These are phyloP conservation scores for Gymnocypris eckloni DNA, from an alignment of 2,797 vertebrate genomes.

Conservation along the genomic window DNA sequence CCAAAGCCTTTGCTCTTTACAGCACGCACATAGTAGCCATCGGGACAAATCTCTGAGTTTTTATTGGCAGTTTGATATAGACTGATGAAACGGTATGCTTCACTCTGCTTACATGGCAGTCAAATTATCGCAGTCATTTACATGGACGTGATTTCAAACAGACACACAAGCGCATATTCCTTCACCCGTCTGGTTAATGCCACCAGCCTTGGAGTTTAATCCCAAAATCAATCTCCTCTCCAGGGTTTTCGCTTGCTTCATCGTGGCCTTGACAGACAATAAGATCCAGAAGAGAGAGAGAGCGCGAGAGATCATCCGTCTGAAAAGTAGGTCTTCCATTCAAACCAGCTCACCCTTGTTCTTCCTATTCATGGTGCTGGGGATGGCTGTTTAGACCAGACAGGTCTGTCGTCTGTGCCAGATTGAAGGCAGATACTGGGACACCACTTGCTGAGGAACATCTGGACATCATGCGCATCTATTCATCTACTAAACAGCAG, in stretches of 20 bases:
- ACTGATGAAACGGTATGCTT: neutral
- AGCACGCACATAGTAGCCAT: neutral
- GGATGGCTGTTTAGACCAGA: constrained; percentile 59
- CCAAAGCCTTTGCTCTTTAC: neutral
- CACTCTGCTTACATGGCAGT: neutral
- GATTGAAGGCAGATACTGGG: constrained; percentile 15
- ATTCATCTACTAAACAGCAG: constrained; percentile 62
- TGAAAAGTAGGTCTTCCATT: constrained; percentile 70
- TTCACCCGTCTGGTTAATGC: constrained; percentile 45
- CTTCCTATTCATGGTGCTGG: constrained; percentile 67
- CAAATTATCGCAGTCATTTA: constrained; percentile 36
- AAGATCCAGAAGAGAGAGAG: constrained; percentile 22
- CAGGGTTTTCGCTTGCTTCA: constrained; percentile 53
- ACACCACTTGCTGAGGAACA: constrained; percentile 57
- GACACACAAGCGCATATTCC: constrained; percentile 29
- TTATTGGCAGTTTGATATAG: neutral
- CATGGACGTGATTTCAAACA: constrained; percentile 18
- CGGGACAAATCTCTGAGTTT: neutral
- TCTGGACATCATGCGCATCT: constrained; percentile 69
- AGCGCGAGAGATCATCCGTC: constrained; percentile 43
- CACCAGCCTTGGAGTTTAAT: constrained; percentile 56
- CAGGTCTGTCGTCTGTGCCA: constrained; percentile 50
- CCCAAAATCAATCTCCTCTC: constrained; percentile 58
- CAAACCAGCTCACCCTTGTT: constrained; percentile 42
- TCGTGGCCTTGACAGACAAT: constrained; percentile 56